phyloP scores from a whole-genome alignment of 2,888 invertebrate genomes.

The Agonopterix alstromeriana region DNA sequence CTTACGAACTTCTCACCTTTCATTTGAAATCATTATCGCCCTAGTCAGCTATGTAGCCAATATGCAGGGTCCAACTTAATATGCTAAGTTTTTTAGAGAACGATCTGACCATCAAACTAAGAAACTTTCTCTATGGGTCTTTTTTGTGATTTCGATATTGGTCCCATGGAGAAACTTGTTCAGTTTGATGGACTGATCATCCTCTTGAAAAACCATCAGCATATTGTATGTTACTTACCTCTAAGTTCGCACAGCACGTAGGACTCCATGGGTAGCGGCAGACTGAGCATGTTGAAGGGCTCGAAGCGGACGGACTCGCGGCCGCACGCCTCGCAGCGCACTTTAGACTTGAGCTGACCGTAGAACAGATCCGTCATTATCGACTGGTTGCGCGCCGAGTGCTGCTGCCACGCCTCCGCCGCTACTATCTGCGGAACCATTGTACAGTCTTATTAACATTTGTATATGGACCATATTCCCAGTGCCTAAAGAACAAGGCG shows the following conservation, averaged over 20 bases:
- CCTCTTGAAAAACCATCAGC: no score
- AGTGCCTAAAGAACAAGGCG: no score
- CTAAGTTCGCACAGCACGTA: slow-evolving; percentile 85
- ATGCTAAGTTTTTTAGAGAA: no score
- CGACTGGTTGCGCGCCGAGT: slow-evolving; percentile 88
- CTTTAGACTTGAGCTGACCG: slow-evolving; percentile 93
- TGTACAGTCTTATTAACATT: background rate
- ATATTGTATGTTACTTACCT: slow-evolving; percentile 61
- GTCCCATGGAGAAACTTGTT: no score
- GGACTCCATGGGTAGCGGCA: slow-evolving; percentile 94
- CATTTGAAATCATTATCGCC: no score
- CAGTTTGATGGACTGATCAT: no score
- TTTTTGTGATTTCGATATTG: no score
- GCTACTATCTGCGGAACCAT: slow-evolving; percentile 66
- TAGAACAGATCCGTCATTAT: slow-evolving; percentile 94
- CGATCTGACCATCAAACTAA: no score
- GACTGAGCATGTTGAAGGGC: slow-evolving; percentile 92
- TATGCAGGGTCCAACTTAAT: no score
- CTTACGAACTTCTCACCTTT: no score
- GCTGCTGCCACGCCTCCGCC: slow-evolving; percentile 89
- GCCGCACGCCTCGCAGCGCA: slow-evolving; percentile 88
- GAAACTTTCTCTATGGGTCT: no score
- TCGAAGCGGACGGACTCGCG: slow-evolving; percentile 93
- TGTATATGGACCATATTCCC: background rate
- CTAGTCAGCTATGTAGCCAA: no score